Evolutionary conservation across 2,888 invertebrate genomes (phyloP).

Genomic region (Salticus scenicus): DNA sequence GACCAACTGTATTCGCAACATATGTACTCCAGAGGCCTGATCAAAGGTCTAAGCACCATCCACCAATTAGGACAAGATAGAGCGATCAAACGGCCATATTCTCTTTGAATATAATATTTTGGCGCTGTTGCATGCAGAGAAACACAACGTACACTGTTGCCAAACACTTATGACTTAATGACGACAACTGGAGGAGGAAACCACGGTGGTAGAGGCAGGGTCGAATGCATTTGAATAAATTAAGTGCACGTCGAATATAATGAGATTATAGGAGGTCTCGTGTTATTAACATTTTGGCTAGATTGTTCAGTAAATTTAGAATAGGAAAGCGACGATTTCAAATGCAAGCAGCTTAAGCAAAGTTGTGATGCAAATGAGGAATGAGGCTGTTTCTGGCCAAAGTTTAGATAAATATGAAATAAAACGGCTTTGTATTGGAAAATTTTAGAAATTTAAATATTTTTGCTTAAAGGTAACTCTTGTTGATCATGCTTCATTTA

Average conservation of each 20-base stretch:
- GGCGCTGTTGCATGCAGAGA: conserved; percentile 41
- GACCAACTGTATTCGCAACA: background rate
- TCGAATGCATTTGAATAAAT: conserved; percentile 69
- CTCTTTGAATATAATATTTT: background rate
- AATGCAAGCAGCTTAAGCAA: background rate
- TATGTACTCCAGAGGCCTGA: background rate
- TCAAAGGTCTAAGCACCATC: conserved; percentile 4
- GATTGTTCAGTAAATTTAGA: conserved; percentile 1
- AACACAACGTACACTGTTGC: conserved; percentile 66
- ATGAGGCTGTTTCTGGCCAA: background rate
- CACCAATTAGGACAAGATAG: conserved; percentile 17
- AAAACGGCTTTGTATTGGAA: too few species aligned
- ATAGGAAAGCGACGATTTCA: background rate
- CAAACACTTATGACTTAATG: conserved; percentile 66
- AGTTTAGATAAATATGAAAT: conserved; percentile 5
- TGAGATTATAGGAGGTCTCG: conserved; percentile 36
- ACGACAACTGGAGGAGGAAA: conserved; percentile 42
- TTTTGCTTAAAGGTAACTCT: too few species aligned
- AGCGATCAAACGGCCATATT: conserved; percentile 12
- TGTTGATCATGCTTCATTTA: too few species aligned
- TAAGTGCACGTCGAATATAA: conserved; percentile 45
- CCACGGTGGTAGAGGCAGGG: conserved; percentile 38
- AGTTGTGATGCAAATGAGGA: background rate
- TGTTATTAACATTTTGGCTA: conserved; percentile 51
- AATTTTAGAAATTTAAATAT: too few species aligned